Evolutionary conservation across 2,888 invertebrate genomes (phyloP), one percentile per base, ranked within the genome.

Genomic region (Pilophorus perplexus): DNA sequence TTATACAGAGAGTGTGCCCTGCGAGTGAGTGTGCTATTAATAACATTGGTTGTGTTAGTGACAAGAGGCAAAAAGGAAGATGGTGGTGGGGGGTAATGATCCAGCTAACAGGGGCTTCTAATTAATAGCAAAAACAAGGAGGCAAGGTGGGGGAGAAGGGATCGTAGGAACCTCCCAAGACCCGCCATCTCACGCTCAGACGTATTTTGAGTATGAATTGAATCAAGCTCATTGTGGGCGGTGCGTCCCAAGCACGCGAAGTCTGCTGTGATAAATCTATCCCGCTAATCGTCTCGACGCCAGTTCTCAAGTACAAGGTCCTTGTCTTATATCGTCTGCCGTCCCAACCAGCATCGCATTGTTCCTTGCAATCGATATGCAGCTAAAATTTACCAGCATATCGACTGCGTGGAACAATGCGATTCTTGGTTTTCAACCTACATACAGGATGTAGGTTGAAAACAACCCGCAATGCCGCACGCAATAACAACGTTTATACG

Each of bases 61-160:
- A 50, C 48, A 50, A 48, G 46, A 48, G 38, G 42, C 44, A 14
- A 42, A 27, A 37, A 22, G 2, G 33, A 14, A 20, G 20, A 48
- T 6, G 48, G 8, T 23, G 52, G 28, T 14, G 52, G 8, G 22
- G 68, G 70, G 70, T 55, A 60, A 48, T 50, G 23, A 57, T 48
- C 48, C 67, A 40, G 59, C 66, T 68, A 69, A 69, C 68, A 62
- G 68, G 64, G 48, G 25, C 59, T 50, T n/a, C 50, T 64, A 59
- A 59, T 65, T 60, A 57, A 62, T 59, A 59, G 59, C 59, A 59
- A 59, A 59, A 59, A 59, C 59, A 59, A 59, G 42, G n/a, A n/a
- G 59, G 42, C 22, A 12, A 14, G 14, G 18, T 16, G 33, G 20
- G 20, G 46, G 44, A 3, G n/a, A n/a, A 28, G 33, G 28, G 62